Base-by-base conservation (phyloP, 2,888 invertebrate genomes). In the Lasioglossum marginatum region DNA sequence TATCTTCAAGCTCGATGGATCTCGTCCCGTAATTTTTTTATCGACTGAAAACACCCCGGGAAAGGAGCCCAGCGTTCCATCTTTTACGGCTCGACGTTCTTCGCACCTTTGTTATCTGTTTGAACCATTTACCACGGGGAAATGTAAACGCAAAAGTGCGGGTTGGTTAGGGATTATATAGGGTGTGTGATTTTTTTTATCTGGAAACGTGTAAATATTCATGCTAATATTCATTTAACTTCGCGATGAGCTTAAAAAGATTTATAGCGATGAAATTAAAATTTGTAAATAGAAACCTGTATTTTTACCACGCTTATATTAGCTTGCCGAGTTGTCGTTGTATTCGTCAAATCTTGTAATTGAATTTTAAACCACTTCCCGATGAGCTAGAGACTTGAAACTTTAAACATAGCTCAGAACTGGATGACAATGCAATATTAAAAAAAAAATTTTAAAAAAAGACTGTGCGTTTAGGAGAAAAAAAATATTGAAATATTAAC, bases 1-100 rank as follows among this genome's bases (percentile, higher is more conserved):
- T 79, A 82, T 79, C 82, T 70, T 75, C 74, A n/a, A 31, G 43
- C 78, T 78, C 73, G 68, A 74, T 79, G 34, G 70, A 82, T 78
- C 73, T 78, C 43, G 37, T 12, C 66, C 66, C 73, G 78, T 34
- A 66, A 78, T 78, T 81, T 73, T 57, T 82, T 82, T 82, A 73
- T 72, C 23, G 74, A 48, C 27, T 27, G 40, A 74, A 31, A 63
- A 34, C 57, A n/a, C 19, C 14, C 48, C 45, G 37, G 34, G 66
- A 74, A 27, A 40, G 27, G 31, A 74, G 27, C 16, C 10, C 19
- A 27, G 14, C 77, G 63, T 70, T 77, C 45, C 31, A 71, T 77
- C 60, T 57, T 81, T 77, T 48, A 71, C 19, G 34, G 37, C n/a
- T n/a, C 19, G n/a, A 48, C 45, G 43, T 63, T 45, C 45, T 63